Percentiles rank a stretch among this genome's conserved stretches.
Evolutionary conservation across 1,140 invertebrate genomes (phyloP).

Genomic region (Panonychus citri): DNA sequence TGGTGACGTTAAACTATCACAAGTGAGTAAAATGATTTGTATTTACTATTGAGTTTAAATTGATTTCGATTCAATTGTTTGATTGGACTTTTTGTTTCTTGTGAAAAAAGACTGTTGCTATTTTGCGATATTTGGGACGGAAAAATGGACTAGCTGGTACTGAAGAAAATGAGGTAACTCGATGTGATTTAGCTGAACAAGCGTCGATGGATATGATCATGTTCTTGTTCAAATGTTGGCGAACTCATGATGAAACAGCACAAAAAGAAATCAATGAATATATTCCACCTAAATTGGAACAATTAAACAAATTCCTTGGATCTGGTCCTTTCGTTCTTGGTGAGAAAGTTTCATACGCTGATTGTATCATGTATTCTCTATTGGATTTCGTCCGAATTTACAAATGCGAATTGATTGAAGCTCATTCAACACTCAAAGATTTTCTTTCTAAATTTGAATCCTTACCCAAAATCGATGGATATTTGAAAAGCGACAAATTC

Average conservation of each 20-base stretch:
- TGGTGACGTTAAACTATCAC: conserved; percentile 15
- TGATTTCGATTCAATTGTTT: too few relatives aligned
- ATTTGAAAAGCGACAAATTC: background rate
- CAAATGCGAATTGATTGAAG: background rate
- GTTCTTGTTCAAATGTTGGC: conserved; percentile 18
- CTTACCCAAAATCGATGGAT: background rate
- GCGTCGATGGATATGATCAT: conserved; percentile 25
- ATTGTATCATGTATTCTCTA: conserved; percentile 29
- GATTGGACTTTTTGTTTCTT: too few relatives aligned
- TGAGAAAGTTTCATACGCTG: conserved; percentile 26
- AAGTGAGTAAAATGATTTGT: too few relatives aligned
- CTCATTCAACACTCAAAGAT: background rate
- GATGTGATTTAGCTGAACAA: conserved; percentile 25
- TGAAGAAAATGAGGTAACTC: conserved; percentile 22
- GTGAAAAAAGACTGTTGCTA: conserved; percentile 22
- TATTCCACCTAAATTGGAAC: conserved; percentile 19
- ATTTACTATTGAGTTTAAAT: too few relatives aligned
- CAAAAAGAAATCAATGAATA: conserved; percentile 12
- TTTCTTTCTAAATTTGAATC: background rate
- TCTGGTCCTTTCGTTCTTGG: conserved; percentile 25
- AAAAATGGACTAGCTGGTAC: conserved; percentile 19
- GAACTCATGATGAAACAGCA: conserved; percentile 10
- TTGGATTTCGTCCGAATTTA: conserved; percentile 21
- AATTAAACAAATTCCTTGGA: conserved; percentile 22
- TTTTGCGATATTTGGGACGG: conserved; percentile 27